phyloP scores from a whole-genome alignment of 2,797 vertebrate species.

The Chelmon rostratus region DNA sequence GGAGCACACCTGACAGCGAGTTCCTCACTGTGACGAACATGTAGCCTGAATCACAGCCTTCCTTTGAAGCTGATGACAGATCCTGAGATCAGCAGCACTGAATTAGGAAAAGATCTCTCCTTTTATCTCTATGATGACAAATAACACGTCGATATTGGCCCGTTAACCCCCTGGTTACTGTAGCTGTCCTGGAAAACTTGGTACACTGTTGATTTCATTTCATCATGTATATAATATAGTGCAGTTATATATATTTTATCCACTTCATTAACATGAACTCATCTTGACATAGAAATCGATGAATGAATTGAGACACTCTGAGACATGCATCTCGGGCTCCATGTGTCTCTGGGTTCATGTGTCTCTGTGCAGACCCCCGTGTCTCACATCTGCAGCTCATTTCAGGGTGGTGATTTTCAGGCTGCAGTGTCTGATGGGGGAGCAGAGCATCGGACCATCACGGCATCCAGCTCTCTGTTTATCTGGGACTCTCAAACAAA shows the following conservation, averaged over 20 bases:
- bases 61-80: background rate
- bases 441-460: constrained; percentile 73
- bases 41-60: background rate
- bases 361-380: no score
- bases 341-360: background rate
- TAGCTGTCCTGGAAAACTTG: background rate
- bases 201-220: background rate
- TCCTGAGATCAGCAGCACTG: background rate
- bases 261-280: background rate
- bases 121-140: no score
- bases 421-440: constrained; percentile 38
- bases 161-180: background rate
- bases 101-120: background rate
- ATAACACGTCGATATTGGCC: no score
- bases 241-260: no score
- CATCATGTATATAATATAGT: no score
- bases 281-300: background rate
- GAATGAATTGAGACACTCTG: background rate
- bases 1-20: background rate
- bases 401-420: constrained; percentile 49
- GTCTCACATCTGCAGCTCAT: constrained; percentile 78
- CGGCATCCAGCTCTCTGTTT: constrained; percentile 68
- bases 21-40: background rate
- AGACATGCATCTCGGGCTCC: background rate
- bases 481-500: constrained; percentile 63